These are phyloP conservation scores for Notothenia rossii DNA, from an alignment of 2,113 vertebrate genomes.

Conservation along the genomic window DNA sequence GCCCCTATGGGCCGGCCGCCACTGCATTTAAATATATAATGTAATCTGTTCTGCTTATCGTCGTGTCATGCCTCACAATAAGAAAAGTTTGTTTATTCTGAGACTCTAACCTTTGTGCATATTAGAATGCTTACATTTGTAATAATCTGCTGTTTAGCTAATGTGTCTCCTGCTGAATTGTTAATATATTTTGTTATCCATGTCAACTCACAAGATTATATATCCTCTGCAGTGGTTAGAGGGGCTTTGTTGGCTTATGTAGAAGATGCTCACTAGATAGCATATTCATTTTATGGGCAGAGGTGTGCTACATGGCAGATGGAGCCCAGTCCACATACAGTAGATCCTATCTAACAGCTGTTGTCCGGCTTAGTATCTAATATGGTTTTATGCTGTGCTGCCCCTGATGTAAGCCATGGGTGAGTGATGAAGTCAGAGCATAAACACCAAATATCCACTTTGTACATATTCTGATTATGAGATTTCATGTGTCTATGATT, in stretches of 20 bases:
- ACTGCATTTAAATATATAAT: background rate
- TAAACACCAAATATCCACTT: conserved; percentile 1
- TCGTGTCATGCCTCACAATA: background rate
- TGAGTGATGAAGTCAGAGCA: conserved; percentile 5
- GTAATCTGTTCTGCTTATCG: background rate
- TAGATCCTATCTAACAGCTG: conserved; percentile 28
- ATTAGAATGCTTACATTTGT: background rate
- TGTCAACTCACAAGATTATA: too few species aligned
- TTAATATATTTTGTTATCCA: background rate
- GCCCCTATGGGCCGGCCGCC: too few species aligned
- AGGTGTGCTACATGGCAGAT: conserved; percentile 38
- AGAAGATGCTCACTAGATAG: conserved; percentile 4
- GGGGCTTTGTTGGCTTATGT: background rate
- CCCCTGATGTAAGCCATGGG: background rate
- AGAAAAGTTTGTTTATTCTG: background rate
- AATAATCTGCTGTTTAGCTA: background rate
- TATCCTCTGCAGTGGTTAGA: background rate
- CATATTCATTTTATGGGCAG: conserved; percentile 21
- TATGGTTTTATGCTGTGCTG: conserved; percentile 19
- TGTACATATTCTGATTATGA: background rate
- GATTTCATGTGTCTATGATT: background rate
- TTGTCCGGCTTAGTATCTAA: conserved; percentile 22
- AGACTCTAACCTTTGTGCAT: background rate
- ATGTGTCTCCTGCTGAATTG: background rate
- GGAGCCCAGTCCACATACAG: conserved; percentile 17